Conservation (phyloP, 2,888 invertebrate genomes). For the Priocnemis perturbator region DNA sequence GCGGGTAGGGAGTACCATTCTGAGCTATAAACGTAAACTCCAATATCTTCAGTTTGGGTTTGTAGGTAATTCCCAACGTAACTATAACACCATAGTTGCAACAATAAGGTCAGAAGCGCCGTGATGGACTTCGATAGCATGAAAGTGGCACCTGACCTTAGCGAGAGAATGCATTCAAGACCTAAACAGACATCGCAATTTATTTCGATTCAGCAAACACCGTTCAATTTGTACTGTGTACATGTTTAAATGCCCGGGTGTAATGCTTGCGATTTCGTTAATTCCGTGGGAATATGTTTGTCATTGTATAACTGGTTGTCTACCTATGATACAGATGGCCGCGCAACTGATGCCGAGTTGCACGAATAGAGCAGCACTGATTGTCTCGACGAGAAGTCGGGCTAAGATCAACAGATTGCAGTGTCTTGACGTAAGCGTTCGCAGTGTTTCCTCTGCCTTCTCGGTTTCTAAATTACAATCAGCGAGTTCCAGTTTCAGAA, state of each 20-base stretch:
- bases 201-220: too few species aligned
- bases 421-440: constrained; percentile 10
- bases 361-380: constrained; percentile 12
- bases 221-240: too few species aligned
- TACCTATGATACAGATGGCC: constrained; percentile 19
- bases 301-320: constrained; percentile 1
- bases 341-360: constrained; percentile 15
- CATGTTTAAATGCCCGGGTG: too few species aligned
- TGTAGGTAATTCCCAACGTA: constrained; percentile 6
- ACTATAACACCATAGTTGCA: not conserved
- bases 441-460: too few species aligned
- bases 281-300: too few species aligned
- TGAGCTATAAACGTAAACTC: not conserved
- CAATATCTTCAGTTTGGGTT: constrained; percentile 2
- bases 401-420: constrained; percentile 1
- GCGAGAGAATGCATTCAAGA: too few species aligned
- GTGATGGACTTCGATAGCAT: not conserved
- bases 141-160: too few species aligned
- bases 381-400: constrained; percentile 4
- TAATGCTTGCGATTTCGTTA: too few species aligned
- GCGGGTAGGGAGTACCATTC: constrained; percentile 15
- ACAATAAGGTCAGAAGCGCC: not conserved
- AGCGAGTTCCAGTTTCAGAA: constrained; percentile 17
- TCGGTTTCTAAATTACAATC: not conserved
- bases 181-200: too few species aligned